phyloP scores from a whole-genome alignment of 2,888 invertebrate genomes.

The Troides aeacus region DNA sequence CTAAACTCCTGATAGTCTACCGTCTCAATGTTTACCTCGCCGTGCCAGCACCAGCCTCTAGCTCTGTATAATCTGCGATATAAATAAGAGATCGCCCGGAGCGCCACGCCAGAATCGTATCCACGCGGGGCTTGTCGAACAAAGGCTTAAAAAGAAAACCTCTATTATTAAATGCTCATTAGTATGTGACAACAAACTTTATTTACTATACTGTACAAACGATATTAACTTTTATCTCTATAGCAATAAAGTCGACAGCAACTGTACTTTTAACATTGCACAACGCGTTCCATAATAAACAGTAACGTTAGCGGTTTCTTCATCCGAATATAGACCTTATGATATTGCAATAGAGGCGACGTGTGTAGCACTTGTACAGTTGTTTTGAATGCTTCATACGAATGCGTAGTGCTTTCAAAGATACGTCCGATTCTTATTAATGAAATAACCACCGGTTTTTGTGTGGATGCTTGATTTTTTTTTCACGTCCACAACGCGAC shows the following conservation, averaged over 20 bases:
- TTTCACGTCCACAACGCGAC: too few relatives aligned
- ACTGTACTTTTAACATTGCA: conserved; percentile 30
- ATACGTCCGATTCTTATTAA: conserved; percentile 49
- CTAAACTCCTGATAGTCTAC: too few relatives aligned
- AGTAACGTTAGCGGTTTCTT: conserved; percentile 32
- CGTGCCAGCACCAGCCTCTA: conserved; percentile 27
- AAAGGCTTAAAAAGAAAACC: conserved; percentile 45
- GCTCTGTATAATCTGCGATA: conserved; percentile 42
- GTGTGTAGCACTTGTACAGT: conserved; percentile 15
- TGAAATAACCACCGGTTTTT: conserved; percentile 51
- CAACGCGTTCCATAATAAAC: conserved; percentile 40
- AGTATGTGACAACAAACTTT: conserved; percentile 53
- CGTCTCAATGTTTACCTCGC: too few relatives aligned
- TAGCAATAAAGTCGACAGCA: conserved; percentile 16
- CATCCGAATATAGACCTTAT: conserved; percentile 32
- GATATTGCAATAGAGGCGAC: conserved; percentile 6
- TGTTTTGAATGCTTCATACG: conserved; percentile 31
- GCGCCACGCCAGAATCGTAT: conserved; percentile 57
- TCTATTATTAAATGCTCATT: conserved; percentile 73
- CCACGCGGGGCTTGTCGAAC: conserved; percentile 49
- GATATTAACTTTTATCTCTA: conserved; percentile 32
- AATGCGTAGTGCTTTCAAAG: conserved; percentile 45
- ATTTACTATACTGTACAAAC: conserved; percentile 9
- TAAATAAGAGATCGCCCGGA: conserved; percentile 62
- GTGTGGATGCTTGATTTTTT: too few relatives aligned